Evolutionary conservation across 1,140 invertebrate species (phyloP).

Genomic region (Melipona quadrifasciata): DNA sequence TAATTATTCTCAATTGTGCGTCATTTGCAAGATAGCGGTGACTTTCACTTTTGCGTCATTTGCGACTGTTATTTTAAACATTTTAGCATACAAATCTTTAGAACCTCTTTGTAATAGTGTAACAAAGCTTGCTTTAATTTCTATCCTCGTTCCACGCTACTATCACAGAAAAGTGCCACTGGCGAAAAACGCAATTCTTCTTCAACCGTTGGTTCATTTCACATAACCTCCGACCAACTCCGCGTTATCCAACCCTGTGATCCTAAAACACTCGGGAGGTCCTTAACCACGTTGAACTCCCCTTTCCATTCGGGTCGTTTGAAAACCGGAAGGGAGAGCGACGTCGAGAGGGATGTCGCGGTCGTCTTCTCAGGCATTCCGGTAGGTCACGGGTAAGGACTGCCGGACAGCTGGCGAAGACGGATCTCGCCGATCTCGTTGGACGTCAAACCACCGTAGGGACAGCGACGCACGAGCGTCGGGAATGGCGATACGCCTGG

Average conservation of each 20-base stretch:
- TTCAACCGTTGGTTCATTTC: too few relatives aligned
- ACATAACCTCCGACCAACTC: too few relatives aligned
- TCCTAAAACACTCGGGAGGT: neutral
- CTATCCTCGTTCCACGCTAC: too few relatives aligned
- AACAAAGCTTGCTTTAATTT: too few relatives aligned
- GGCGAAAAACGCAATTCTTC: too few relatives aligned
- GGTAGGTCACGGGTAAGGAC: slow-evolving; percentile 65
- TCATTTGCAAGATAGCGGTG: too few relatives aligned
- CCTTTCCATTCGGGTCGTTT: neutral
- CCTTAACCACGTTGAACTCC: neutral
- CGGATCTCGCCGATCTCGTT: slow-evolving; percentile 64
- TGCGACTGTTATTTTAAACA: too few relatives aligned
- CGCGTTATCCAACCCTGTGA: neutral
- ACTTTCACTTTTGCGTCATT: too few relatives aligned
- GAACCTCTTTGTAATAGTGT: too few relatives aligned
- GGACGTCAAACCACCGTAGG: slow-evolving; percentile 44
- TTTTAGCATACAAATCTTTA: too few relatives aligned
- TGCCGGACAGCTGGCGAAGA: slow-evolving; percentile 33
- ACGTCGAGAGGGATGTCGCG: slow-evolving; percentile 25
- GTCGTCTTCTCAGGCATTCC: slow-evolving; percentile 61
- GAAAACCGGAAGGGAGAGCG: slow-evolving; percentile 53
- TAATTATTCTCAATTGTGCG: too few relatives aligned
- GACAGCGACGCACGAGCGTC: slow-evolving; percentile 23
- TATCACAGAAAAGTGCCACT: too few relatives aligned
- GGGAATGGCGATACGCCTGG: slow-evolving; percentile 42